phyloP scores from a whole-genome alignment of 2,113 vertebrate genomes.

The Oreotragus oreotragus region DNA sequence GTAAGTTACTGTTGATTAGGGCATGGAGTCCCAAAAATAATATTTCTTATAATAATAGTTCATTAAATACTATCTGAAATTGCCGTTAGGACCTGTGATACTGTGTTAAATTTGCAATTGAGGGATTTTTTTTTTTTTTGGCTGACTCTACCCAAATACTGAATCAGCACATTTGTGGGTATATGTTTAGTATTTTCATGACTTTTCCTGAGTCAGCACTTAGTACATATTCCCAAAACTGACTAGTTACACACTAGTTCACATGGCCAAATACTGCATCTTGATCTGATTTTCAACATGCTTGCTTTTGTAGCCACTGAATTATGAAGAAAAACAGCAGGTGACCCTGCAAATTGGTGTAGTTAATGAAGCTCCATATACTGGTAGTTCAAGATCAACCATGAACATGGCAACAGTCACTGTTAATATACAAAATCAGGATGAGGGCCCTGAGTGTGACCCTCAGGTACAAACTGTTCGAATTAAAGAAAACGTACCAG shows the following conservation, averaged over 20 bases:
- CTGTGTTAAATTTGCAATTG: not conserved
- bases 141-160: not conserved
- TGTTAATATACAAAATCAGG: conserved; percentile 79
- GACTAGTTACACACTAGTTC: not conserved
- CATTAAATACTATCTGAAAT: not conserved
- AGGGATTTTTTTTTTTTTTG: not conserved
- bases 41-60: not conserved
- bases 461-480: conserved; percentile 72
- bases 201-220: not conserved
- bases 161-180: not conserved
- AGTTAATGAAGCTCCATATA: conserved; percentile 82
- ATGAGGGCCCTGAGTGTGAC: conserved; percentile 89
- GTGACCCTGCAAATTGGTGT: conserved; percentile 83
- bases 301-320: conserved; percentile 81
- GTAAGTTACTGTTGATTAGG: not conserved
- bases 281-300: not conserved
- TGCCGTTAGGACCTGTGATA: not conserved
- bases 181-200: not conserved
- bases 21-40: not conserved
- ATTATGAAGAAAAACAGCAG: conserved; percentile 81
- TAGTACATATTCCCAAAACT: not conserved
- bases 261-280: not conserved
- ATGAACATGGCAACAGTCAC: conserved; percentile 79
- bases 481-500: conserved; percentile 82
- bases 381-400: conserved; percentile 25